Conservation (phyloP, 2,888 invertebrate genomes). For the Lithophane socia region DNA sequence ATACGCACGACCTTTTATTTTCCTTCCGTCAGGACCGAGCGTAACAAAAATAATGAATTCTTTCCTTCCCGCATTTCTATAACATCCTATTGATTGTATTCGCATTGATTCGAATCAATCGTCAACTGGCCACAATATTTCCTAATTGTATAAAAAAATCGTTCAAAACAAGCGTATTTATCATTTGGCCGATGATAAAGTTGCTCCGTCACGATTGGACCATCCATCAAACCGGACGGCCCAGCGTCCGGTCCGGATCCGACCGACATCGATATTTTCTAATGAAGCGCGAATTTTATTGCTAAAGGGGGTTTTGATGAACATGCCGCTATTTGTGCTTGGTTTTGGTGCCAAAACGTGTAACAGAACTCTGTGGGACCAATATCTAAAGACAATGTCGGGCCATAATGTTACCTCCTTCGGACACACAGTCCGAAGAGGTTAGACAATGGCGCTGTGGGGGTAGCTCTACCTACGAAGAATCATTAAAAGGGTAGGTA, state of each 20-base stretch:
- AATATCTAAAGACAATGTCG: background rate
- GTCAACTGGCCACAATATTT: constrained; percentile 7
- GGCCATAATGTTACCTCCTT: background rate
- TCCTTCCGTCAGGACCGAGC: background rate
- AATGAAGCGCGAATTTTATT: constrained; percentile 44
- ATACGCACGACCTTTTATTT: background rate
- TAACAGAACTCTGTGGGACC: background rate
- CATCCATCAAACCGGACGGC: constrained; percentile 65
- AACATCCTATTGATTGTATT: constrained; percentile 19
- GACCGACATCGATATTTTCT: constrained; percentile 29
- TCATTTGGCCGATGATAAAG: constrained; percentile 69
- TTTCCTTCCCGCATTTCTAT: background rate
- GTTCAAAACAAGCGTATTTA: constrained; percentile 64
- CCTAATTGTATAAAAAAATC: constrained; percentile 39
- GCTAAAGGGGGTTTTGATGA: constrained; percentile 11
- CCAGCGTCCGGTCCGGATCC: constrained; percentile 10
- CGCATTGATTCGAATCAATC: constrained; percentile 7
- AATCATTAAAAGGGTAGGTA: background rate
- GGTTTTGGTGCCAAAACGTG: background rate
- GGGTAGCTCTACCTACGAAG: too few relatives aligned
- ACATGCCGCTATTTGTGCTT: constrained; percentile 3
- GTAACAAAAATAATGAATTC: background rate
- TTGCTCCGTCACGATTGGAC: constrained; percentile 57
- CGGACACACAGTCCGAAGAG: too few relatives aligned
- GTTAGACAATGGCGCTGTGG: background rate